Percentiles rank a stretch among this genome's conserved stretches.
These are phyloP conservation scores for Brachionus angularis DNA, from an alignment of 1,140 invertebrate species.

Conservation along the genomic window DNA sequence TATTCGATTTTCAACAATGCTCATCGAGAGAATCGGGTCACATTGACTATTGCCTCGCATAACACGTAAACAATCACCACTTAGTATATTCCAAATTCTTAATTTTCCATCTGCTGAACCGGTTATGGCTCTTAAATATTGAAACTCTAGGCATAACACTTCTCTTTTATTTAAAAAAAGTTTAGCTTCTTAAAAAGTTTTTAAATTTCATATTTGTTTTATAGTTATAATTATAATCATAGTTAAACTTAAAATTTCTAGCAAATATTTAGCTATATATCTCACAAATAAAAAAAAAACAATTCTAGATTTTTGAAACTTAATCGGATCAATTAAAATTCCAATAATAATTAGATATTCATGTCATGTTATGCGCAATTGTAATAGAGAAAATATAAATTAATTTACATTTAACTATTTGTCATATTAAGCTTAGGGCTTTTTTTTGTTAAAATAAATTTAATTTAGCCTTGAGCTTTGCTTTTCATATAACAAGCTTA, in stretches of 20 bases:
- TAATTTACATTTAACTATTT: too few species aligned
- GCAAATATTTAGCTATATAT: neutral
- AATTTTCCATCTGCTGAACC: slow-evolving; percentile 57
- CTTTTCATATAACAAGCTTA: too few species aligned
- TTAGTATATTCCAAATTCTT: slow-evolving; percentile 58
- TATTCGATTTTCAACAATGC: slow-evolving; percentile 48
- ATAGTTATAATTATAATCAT: too few species aligned
- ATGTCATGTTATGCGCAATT: too few species aligned
- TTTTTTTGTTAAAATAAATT: too few species aligned
- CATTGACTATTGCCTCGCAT: slow-evolving; percentile 57
- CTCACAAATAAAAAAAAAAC: neutral
- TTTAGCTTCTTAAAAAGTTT: slow-evolving; percentile 44
- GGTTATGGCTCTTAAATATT: slow-evolving; percentile 55
- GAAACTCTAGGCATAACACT: slow-evolving; percentile 56
- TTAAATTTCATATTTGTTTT: neutral
- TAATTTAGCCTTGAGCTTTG: too few species aligned
- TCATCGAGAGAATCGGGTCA: slow-evolving; percentile 52
- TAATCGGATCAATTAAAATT: too few species aligned
- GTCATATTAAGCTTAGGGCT: too few species aligned
- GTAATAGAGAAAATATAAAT: too few species aligned
- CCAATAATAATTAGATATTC: too few species aligned
- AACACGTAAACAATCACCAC: slow-evolving; percentile 56
- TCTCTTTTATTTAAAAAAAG: slow-evolving; percentile 47
- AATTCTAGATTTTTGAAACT: too few species aligned
- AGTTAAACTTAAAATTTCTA: neutral